These are phyloP conservation scores for Temnothorax rugatulus DNA, from an alignment of 2,888 invertebrate genomes.

Conservation along the genomic window DNA sequence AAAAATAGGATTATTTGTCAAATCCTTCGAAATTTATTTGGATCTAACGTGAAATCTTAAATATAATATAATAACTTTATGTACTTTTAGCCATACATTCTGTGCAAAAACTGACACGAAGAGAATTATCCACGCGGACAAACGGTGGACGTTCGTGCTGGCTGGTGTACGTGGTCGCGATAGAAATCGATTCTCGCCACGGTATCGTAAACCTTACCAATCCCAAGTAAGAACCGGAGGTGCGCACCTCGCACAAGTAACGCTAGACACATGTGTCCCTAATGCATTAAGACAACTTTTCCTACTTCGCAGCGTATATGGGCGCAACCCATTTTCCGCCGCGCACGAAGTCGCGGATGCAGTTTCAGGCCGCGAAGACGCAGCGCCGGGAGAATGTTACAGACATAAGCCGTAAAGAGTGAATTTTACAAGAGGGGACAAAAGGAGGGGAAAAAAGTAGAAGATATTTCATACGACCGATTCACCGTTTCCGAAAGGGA, in stretches of 20 bases:
- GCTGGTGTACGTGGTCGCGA: constrained; percentile 23
- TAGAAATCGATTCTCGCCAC: constrained; percentile 44
- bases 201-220: constrained; percentile 43
- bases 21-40: background rate
- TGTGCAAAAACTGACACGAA: background rate
- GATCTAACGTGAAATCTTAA: background rate
- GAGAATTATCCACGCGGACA: background rate
- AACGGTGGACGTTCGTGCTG: constrained; percentile 5
- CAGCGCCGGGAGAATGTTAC: constrained; percentile 3
- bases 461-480: background rate
- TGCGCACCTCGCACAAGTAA: background rate
- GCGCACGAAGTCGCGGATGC: constrained; percentile 29
- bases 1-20: background rate
- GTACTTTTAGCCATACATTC: background rate
- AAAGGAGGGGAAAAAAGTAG: background rate
- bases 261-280: constrained; percentile 33
- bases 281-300: constrained; percentile 53
- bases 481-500: constrained; percentile 4
- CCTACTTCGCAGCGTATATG: constrained; percentile 5
- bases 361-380: constrained; percentile 21
- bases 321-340: constrained; percentile 20
- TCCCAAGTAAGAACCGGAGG: constrained; percentile 24
- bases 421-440: background rate
- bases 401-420: constrained; percentile 13
- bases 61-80: no score